These are phyloP conservation scores for Tyria jacobaeae DNA, from an alignment of 2,888 invertebrate genomes.

Conservation along the genomic window DNA sequence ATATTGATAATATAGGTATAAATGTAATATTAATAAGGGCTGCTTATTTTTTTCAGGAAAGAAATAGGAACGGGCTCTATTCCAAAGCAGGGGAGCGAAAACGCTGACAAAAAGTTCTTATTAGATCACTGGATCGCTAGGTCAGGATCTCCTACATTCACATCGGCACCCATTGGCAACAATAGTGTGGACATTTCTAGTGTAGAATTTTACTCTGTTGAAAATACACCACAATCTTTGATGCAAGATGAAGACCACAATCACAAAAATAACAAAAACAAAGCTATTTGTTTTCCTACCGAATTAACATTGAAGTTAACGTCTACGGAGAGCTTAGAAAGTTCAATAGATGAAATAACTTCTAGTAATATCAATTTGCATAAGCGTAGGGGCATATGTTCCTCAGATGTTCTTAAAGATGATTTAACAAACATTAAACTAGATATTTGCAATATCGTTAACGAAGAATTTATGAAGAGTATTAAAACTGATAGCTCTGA, in stretches of 20 bases:
- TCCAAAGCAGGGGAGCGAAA: conserved; percentile 72
- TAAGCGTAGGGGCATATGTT: conserved; percentile 87
- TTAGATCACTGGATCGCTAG: conserved; percentile 84
- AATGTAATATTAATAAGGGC: not conserved
- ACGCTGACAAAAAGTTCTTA: conserved; percentile 82
- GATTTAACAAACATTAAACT: conserved; percentile 73
- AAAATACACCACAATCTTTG: conserved; percentile 76
- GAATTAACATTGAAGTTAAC: conserved; percentile 80
- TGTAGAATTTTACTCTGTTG: conserved; percentile 81
- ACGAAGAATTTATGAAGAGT: conserved; percentile 72
- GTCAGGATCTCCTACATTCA: conserved; percentile 81
- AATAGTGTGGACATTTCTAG: conserved; percentile 77
- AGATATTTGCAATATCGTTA: conserved; percentile 68
- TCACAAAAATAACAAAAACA: conserved; percentile 65
- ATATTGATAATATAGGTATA: not conserved
- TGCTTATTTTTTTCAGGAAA: conserved; percentile 41
- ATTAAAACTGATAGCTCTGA: conserved; percentile 77
- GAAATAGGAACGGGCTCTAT: conserved; percentile 52
- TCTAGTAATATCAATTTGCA: conserved; percentile 77
- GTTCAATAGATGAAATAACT: conserved; percentile 80
- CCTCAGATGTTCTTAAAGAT: conserved; percentile 82
- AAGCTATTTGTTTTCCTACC: conserved; percentile 81
- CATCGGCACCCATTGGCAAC: conserved; percentile 79
- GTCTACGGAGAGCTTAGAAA: conserved; percentile 75
- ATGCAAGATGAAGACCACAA: conserved; percentile 61